Conservation (phyloP, 1,140 invertebrate genomes). For the Drosophila dunni region DNA sequence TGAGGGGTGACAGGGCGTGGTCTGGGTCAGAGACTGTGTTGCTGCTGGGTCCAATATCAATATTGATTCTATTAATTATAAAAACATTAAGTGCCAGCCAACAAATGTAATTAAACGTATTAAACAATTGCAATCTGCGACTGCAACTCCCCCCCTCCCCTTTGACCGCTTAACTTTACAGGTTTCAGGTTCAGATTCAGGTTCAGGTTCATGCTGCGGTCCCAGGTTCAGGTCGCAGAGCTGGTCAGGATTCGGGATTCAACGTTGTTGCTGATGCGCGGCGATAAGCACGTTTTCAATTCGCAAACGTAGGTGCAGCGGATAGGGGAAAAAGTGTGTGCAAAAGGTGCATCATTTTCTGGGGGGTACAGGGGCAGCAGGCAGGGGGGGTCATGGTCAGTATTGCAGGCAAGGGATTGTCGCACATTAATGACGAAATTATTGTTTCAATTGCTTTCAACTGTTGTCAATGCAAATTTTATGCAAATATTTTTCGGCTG, state of each 20-base stretch:
- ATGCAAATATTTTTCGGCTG: conserved; percentile 74
- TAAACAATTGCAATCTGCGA: conserved; percentile 69
- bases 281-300: conserved; percentile 82
- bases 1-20: background rate
- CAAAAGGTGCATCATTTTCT: conserved; percentile 12
- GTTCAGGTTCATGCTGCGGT: conserved; percentile 4
- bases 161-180: background rate
- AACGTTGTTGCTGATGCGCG: conserved; percentile 59
- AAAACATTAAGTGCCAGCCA: conserved; percentile 83
- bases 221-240: conserved; percentile 8
- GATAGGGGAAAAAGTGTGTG: too few relatives aligned
- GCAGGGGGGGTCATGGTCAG: background rate
- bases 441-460: conserved; percentile 84
- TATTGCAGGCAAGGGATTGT: conserved; percentile 56
- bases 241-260: conserved; percentile 7
- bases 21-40: background rate
- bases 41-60: conserved; percentile 61
- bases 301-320: conserved; percentile 43
- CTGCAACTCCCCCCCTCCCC: background rate
- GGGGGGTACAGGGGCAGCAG: background rate
- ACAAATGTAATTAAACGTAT: conserved; percentile 83
- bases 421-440: conserved; percentile 83
- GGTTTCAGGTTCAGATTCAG: conserved; percentile 1
- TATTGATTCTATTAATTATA: conserved; percentile 85
- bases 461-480: conserved; percentile 83